Base-by-base conservation (phyloP, 2,888 invertebrate genomes). In the Eustalomyia histrio region DNA sequence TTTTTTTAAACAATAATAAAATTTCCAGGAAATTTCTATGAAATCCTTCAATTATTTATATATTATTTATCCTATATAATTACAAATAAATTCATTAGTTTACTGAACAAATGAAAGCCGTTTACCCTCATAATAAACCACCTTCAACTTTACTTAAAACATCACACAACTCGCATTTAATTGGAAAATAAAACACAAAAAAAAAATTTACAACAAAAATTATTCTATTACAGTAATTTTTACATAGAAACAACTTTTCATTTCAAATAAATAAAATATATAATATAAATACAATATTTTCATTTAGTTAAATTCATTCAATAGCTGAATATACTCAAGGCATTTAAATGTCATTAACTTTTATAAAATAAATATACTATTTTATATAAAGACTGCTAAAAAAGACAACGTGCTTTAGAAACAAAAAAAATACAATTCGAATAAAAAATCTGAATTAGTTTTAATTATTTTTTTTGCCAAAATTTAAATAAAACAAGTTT, bases 271-370 rank as follows among this genome's bases (percentile, higher is more conserved):
- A 58, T 58, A 69, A n/a, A 29, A 50, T n/a, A 47, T 39, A 12
- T 2, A 12, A 39, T 39, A 39, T 39, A 12, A n/a, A n/a, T n/a
- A n/a, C n/a, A n/a, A n/a, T 12, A 12, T 12, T 39, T 39, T 39
- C n/a, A 57, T n/a, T 12, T 47, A 17, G 39, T n/a, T 43, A 58
- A 58, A 58, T 53, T 58, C 39, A 39, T 39, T 39, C 39, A 39
- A 39, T 39, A 39, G 39, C 39, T 39, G 12, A 39, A 39, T 52
- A 52, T n/a, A 58, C 29, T 71, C 58, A 16, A 50, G 65, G 58
- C 35, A 55, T 57, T 63, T 21, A 68, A 74, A 74, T 79, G 75
- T 75, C 75, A 79, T 75, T 79, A 65, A 71, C 75, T 65, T 74
- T 53, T 43, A 35, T 61, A 43, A 9, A 63, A 43, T 63, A 47